Percentiles rank a stretch among this genome's conserved stretches.
phyloP scores from a whole-genome alignment of 2,888 invertebrate species.

The Adelognathus sp. region DNA sequence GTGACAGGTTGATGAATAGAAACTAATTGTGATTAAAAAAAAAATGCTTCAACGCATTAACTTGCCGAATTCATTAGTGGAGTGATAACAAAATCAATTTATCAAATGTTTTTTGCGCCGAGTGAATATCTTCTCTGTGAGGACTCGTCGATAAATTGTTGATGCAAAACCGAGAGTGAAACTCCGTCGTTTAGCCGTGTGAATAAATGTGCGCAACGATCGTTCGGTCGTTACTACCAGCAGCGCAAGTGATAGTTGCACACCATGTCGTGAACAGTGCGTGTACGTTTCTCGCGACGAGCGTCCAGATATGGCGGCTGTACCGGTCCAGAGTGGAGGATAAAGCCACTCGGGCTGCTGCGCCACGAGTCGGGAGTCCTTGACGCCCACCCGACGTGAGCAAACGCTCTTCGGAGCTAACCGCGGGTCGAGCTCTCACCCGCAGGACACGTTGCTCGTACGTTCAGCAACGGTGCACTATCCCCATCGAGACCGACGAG shows the following conservation, averaged over 20 bases:
- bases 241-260: background rate
- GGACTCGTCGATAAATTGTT: no score
- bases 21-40: no score
- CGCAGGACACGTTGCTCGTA: background rate
- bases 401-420: slow-evolving; percentile 39
- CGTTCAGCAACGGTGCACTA: background rate
- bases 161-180: background rate
- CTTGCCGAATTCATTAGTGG: no score
- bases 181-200: background rate
- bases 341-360: slow-evolving; percentile 60
- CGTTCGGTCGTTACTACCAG: background rate
- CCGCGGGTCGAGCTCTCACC: slow-evolving; percentile 7
- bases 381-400: slow-evolving; percentile 75
- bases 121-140: no score
- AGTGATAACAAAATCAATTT: no score
- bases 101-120: no score
- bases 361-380: slow-evolving; percentile 69
- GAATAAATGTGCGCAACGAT: background rate
- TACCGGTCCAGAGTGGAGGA: slow-evolving; percentile 69
- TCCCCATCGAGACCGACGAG: slow-evolving; percentile 14
- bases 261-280: slow-evolving; percentile 19
- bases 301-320: slow-evolving; percentile 75
- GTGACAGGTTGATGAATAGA: no score
- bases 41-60: no score
- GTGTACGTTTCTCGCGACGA: slow-evolving; percentile 46